phyloP scores from a whole-genome alignment of 2,797 vertebrate genomes.

The Miichthys miiuy region DNA sequence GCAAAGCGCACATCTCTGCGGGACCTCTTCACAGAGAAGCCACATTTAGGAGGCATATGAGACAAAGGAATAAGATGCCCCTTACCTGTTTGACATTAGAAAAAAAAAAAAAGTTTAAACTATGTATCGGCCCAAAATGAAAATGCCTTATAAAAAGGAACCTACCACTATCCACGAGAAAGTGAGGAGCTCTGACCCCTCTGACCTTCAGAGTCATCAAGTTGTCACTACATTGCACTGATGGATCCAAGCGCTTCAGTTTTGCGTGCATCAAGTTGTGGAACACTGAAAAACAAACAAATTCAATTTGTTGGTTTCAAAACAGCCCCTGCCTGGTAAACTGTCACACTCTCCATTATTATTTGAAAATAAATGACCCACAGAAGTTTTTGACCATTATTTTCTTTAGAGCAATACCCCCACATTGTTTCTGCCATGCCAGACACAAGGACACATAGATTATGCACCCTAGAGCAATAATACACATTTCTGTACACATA shows the following conservation, averaged over 20 bases:
- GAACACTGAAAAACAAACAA: slow-evolving; percentile 16
- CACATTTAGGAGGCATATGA: slow-evolving; percentile 61
- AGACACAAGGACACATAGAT: neutral
- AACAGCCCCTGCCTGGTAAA: neutral
- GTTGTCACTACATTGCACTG: slow-evolving; percentile 36
- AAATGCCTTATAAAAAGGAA: neutral
- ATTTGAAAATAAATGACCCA: neutral
- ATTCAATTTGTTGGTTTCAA: neutral
- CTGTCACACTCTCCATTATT: no score
- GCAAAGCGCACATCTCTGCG: slow-evolving; percentile 56
- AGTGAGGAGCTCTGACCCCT: slow-evolving; percentile 16
- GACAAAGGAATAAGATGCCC: slow-evolving; percentile 54
- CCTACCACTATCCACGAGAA: slow-evolving; percentile 66
- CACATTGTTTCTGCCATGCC: neutral
- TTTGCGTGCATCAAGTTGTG: slow-evolving; percentile 30
- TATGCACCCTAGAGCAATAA: neutral
- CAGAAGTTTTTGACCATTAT: neutral
- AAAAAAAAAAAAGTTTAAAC: neutral
- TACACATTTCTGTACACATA: neutral
- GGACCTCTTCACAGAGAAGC: slow-evolving; percentile 63
- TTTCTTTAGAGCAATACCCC: neutral
- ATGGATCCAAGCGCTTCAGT: slow-evolving; percentile 48
- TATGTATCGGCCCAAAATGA: no score
- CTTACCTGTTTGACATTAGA: slow-evolving; percentile 39
- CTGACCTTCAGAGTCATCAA: slow-evolving; percentile 46